Evolutionary conservation across 2,797 vertebrate genomes (phyloP).

Genomic region (Okamejei kenojei): DNA sequence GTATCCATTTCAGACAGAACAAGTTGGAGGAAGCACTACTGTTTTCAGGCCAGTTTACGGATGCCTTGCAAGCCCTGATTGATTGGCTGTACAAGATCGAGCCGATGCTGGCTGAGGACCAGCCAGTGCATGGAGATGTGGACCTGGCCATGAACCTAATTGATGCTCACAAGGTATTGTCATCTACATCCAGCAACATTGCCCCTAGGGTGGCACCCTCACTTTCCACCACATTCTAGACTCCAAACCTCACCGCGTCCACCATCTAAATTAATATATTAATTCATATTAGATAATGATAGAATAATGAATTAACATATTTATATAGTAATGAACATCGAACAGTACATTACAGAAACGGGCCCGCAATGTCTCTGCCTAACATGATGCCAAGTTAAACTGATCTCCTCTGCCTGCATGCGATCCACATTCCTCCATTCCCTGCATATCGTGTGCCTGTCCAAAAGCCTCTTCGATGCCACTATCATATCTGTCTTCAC

Average conservation of each 20-base stretch:
- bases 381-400: no score
- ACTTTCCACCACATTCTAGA: neutral
- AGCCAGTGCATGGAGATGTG: conserved; percentile 91
- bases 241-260: neutral
- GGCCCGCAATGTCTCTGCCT: no score
- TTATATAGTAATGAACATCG: no score
- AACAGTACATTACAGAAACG: no score
- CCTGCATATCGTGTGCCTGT: no score
- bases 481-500: no score
- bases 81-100: conserved; percentile 97
- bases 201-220: neutral
- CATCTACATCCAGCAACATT: neutral
- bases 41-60: conserved; percentile 96
- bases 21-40: conserved; percentile 93
- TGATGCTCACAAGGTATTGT: conserved; percentile 90
- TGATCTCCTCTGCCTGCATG: no score
- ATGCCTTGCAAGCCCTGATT: conserved; percentile 93
- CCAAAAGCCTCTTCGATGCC: no score
- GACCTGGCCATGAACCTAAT: conserved; percentile 96
- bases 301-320: no score
- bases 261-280: neutral
- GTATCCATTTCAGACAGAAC: conserved; percentile 72
- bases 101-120: conserved; percentile 92
- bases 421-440: no score
- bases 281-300: no score